Evolutionary conservation across 1,140 invertebrate species (phyloP), one percentile per base, ranked within the genome.

Genomic region (Cotesia glomerata): DNA sequence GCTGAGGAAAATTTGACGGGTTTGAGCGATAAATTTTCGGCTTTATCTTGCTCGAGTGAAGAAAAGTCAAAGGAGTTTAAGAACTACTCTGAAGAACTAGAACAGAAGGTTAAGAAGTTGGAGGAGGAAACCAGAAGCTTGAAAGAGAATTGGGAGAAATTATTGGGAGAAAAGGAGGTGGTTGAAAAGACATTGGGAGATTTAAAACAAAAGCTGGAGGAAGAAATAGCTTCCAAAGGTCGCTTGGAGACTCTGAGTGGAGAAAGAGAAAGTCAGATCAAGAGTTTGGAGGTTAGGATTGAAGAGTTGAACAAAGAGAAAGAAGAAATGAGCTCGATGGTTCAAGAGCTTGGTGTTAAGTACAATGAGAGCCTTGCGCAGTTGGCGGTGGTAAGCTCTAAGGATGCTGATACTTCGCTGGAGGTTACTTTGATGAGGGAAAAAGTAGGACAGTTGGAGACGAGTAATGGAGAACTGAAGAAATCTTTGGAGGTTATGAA

Each of bases 71-170:
- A 87, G 77, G 84, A 86, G 69, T 76, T 89, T 7, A 84, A 88
- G 71, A 88, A 86, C 73, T 84, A 88, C 76, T 69, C 88, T 7
- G 81, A 83, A 16, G 82, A 84, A 74, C 74, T 88, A 52, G 76
- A 81, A 71, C 76, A 84, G 2, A 85, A 88, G 69, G 84, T 90
- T 51, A 82, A 80, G 54, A 78, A 80, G 75, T 80, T 88, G 61
- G 75, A 81, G 56, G 83, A 88, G 34, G 78, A 88, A 54, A 84
- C 89, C 36, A 87, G 85, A 69, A 78, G 81, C 75, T 79, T 89
- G 52, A 76, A 85, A 69, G 84, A 88, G 66, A 80, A 84, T 1
- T 89, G 88, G 76, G 83, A 84, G n/a, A 88, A 88, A 78, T 76
- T 90, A 13, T 83, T 87, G 75, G 76, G 68, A 54, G 86, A 90